Evolutionary conservation across 2,797 vertebrate genomes (phyloP), one percentile per base, ranked within the genome.

Genomic region (Sylvia borin): DNA sequence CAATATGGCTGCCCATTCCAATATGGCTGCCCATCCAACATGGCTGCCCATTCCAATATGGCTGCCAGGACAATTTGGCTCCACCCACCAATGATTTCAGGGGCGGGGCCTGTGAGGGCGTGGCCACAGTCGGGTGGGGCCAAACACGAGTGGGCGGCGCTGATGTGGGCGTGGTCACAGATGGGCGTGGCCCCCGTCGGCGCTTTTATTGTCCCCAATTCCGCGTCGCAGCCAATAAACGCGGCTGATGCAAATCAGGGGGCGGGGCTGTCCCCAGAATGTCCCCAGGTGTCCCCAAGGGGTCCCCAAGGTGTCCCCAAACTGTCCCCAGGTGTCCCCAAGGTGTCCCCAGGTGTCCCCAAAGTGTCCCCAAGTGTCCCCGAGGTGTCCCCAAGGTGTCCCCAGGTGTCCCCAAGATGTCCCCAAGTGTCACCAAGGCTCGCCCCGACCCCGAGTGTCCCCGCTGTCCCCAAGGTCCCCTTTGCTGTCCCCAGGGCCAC

Each of bases 131-230:
- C 5, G 38, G 53, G 70, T 2, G 8, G 8, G 54, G 26, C 1
- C 71, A 11, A 17, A 2, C 5, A 1, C 1, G 4, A 14, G 2
- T 29, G n/a, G 70, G 54, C 3, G 40, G 40, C 14, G 42, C 38
- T 42, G 16, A 17, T 42, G 53, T 5, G 45, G 17, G 4, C 24
- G 47, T 48, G 47, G 38, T 38, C 38, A 38, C 25, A 8, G 2
- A 7, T 19, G 45, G 65, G 66, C 1, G 13, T 5, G 53, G 70
- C 54, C 40, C 3, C 8, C 29, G 12, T 38, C 1, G 3, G 19
- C 11, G 50, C 18, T 7, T 73, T 73, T 65, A 65, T 80, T 68
- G 11, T 19, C 17, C 24, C 7, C 2, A 27, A 5, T 16, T 20
- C 32, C 42, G 25, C 20, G 22, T 3, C 12, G 8, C 38, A 18